Evolutionary conservation across 2,113 vertebrate genomes (phyloP).

Genomic region (Cololabis saira): DNA sequence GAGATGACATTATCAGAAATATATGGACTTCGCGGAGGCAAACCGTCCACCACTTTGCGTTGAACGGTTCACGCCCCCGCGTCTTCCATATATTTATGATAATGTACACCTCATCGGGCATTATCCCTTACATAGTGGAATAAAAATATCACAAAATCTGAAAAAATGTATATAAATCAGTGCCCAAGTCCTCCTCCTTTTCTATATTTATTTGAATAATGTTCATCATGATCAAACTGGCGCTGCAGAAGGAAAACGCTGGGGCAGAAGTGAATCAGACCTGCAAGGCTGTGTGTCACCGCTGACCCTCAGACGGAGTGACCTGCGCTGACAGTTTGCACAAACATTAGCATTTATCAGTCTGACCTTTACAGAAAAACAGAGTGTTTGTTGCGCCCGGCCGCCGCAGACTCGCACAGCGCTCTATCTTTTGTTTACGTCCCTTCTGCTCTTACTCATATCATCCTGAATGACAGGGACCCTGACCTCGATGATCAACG

Average conservation of each 20-base stretch:
- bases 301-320: constrained; percentile 22
- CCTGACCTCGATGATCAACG: neutral
- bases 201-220: too few species aligned
- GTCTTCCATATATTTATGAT: too few species aligned
- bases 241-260: neutral
- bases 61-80: too few species aligned
- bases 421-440: constrained; percentile 2
- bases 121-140: too few species aligned
- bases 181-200: too few species aligned
- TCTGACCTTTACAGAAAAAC: constrained; percentile 66
- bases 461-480: neutral
- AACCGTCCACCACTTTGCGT: too few species aligned
- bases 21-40: too few species aligned
- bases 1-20: too few species aligned
- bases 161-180: neutral
- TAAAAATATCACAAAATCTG: neutral
- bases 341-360: constrained; percentile 61
- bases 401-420: neutral
- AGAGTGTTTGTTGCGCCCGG: constrained; percentile 51
- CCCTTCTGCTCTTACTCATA: neutral
- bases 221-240: neutral
- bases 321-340: constrained; percentile 23
- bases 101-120: too few species aligned
- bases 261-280: neutral
- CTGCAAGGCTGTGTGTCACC: constrained; percentile 7